A percentile compares a stretch with the other conserved stretches of the same genome.
These are phyloP conservation scores for Ormyrus pomaceus DNA, from an alignment of 2,888 invertebrate genomes.

Conservation along the genomic window DNA sequence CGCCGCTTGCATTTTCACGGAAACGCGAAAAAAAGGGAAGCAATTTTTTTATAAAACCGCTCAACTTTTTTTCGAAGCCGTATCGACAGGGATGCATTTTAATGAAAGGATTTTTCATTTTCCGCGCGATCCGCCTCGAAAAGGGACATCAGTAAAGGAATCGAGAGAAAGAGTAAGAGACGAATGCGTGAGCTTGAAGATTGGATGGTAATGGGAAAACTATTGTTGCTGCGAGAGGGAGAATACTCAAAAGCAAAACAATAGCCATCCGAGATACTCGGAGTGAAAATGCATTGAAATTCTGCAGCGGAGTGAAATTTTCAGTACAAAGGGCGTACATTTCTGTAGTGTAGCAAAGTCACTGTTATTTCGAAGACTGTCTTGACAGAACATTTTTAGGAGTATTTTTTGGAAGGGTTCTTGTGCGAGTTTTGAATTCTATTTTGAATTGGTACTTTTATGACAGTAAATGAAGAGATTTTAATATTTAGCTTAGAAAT, in stretches of 20 bases:
- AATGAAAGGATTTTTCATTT: background rate
- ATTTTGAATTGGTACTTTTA: too few relatives aligned
- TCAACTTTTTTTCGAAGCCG: too few relatives aligned
- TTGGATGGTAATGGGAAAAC: constrained; percentile 33
- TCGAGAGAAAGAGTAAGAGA: constrained; percentile 29
- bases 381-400: too few relatives aligned
- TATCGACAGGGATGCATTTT: too few relatives aligned
- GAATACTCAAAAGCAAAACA: constrained; percentile 44
- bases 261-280: constrained; percentile 30
- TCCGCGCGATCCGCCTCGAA: background rate
- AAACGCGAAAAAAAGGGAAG: too few relatives aligned
- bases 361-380: too few relatives aligned
- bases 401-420: too few relatives aligned
- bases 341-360: too few relatives aligned
- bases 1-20: background rate
- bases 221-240: constrained; percentile 4
- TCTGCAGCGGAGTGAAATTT: constrained; percentile 31
- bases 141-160: background rate
- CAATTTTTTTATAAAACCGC: too few relatives aligned
- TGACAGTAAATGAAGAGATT: too few relatives aligned
- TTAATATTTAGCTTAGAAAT: too few relatives aligned
- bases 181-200: background rate
- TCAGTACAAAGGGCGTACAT: background rate
- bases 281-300: constrained; percentile 36
- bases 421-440: too few relatives aligned